These are phyloP conservation scores for Xenotilapia caudafasciata DNA, from an alignment of 2,113 vertebrate species.

Conservation along the genomic window DNA sequence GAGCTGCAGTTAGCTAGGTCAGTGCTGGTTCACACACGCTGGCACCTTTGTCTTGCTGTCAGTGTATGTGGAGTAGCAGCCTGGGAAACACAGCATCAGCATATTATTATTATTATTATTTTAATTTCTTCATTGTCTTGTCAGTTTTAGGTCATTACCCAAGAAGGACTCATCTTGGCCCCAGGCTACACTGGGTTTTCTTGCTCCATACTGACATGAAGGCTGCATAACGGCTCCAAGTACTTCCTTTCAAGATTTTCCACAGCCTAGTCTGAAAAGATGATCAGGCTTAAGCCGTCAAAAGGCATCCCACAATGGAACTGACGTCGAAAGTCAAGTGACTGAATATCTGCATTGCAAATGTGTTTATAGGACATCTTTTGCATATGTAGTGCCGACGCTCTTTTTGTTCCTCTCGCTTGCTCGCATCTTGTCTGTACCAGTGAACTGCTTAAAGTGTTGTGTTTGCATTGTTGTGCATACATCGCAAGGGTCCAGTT, in stretches of 20 bases:
- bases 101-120: neutral
- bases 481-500: neutral
- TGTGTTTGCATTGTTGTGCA: neutral
- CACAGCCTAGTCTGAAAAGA: neutral
- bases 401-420: neutral
- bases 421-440: neutral
- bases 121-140: neutral
- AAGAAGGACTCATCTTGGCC: neutral
- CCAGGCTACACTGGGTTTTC: neutral
- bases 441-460: neutral
- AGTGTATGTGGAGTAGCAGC: neutral
- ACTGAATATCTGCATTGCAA: neutral
- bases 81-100: neutral
- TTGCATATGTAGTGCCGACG: neutral
- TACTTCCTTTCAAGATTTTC: neutral
- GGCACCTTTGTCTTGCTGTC: neutral
- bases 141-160: constrained; percentile 3
- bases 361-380: neutral
- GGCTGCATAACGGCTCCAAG: neutral
- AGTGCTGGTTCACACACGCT: neutral
- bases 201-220: neutral
- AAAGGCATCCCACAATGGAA: neutral
- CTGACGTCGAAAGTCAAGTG: neutral
- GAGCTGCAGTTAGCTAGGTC: neutral
- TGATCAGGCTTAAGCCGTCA: neutral